Evolutionary conservation across 2,113 vertebrate species (phyloP).

Genomic region (Cheilinus undulatus): DNA sequence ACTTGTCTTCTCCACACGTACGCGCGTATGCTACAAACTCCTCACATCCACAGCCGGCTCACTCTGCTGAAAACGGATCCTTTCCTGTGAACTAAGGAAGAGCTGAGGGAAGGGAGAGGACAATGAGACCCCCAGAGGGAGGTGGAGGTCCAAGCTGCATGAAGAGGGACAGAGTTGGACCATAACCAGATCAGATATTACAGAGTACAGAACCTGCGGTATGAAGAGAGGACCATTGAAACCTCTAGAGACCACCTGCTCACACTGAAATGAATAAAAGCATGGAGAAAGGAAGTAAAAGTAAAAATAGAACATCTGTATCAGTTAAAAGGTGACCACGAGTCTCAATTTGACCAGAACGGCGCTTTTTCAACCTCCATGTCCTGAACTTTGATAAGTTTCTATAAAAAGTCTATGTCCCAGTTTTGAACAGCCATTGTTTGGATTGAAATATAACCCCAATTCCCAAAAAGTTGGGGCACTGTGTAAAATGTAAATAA

Average conservation of each 20-base stretch:
- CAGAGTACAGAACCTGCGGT: conserved; percentile 60
- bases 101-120: conserved; percentile 15
- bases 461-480: no score
- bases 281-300: conserved; percentile 39
- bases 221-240: conserved; percentile 44
- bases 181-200: conserved; percentile 74
- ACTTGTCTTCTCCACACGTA: conserved; percentile 1
- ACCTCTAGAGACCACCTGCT: conserved; percentile 60
- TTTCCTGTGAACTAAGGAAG: conserved; percentile 65
- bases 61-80: conserved; percentile 55
- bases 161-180: conserved; percentile 41
- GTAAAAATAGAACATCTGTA: conserved; percentile 27
- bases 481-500: no score
- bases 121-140: conserved; percentile 40
- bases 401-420: no score
- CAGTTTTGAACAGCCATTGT: no score
- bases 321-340: no score
- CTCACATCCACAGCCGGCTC: conserved; percentile 12
- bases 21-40: neutral
- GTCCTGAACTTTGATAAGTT: no score
- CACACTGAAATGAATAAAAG: conserved; percentile 28
- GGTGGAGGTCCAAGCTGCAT: conserved; percentile 16
- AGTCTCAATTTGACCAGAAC: no score
- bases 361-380: no score
- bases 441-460: no score